Evolutionary conservation across 2,113 vertebrate genomes (phyloP), one percentile per base, ranked within the genome.

Genomic region (Silurus asotus): DNA sequence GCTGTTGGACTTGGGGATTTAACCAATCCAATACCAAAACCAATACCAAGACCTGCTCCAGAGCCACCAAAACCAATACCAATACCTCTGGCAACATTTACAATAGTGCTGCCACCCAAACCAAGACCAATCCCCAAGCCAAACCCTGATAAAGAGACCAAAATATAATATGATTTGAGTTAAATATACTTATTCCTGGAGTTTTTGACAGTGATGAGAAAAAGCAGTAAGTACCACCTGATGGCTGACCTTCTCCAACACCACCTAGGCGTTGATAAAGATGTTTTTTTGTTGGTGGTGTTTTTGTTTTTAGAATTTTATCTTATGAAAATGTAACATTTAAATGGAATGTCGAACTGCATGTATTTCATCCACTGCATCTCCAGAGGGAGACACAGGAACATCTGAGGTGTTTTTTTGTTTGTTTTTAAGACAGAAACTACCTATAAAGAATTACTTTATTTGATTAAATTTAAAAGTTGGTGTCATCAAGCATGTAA

Each of bases 361-460:
- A 78, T 74, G 55, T 8, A 78, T 48, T 64, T 56, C n/a, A 59
- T 62, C 37, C 64, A 10, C 56, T 84, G 76, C 59, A 92, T 90
- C 91, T 87, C 84, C n/a, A 92, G 90, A 89, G 67, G 90, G 90
- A 80, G 84, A 69, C 86, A 82, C 72, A 88, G 14, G 49, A 64
- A 87, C 74, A 70, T 86, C 85, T 75, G 56, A 86, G 77, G 51
- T 37, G 6, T 51, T 53, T 77, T 87, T 84, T 19, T 37, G 37
- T 37, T 37, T 37, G 37, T 37, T 37, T 37, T 37, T 37, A 2
- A 37, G 37, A 37, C 37, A 37, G 37, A 37, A 37, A 37, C 51
- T 79, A 1, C 62, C 5, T 4, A 67, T 83, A 15, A 37, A 9
- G 17, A 19, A 70, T 70, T 15, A 37, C 49, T 45, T 37, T 56